These are phyloP conservation scores for Drosophila neocordata DNA, from an alignment of 1,140 invertebrate species.

Conservation along the genomic window DNA sequence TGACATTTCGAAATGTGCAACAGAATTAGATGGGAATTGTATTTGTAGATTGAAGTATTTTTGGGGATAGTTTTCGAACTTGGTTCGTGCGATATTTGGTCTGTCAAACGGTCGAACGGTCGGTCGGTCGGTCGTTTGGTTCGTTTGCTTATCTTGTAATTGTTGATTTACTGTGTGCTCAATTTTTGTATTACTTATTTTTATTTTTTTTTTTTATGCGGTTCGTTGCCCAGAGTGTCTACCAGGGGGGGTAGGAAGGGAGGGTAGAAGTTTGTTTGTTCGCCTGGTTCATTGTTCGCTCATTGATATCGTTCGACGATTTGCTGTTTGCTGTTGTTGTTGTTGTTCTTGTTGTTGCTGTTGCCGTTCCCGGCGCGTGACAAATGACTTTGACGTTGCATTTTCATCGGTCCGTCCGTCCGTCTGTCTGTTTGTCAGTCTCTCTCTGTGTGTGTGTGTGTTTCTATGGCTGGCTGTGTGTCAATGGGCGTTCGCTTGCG, in stretches of 20 bases:
- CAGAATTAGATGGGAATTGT: conserved; percentile 30
- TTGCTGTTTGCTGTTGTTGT: conserved; percentile 33
- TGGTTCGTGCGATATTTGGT: conserved; percentile 1
- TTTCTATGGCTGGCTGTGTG: conserved; percentile 16
- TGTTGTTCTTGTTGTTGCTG: conserved; percentile 40
- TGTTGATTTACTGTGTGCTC: conserved; percentile 79
- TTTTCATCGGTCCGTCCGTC: conserved; percentile 65
- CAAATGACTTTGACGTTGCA: conserved; percentile 80
- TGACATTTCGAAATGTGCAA: conserved; percentile 54
- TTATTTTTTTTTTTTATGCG: conserved; percentile 55
- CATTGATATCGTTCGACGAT: conserved; percentile 56
- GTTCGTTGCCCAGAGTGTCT: conserved; percentile 22
- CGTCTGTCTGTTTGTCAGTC: conserved; percentile 24
- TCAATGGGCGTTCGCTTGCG: conserved; percentile 39
- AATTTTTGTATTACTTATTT: conserved; percentile 48
- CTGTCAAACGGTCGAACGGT: conserved; percentile 11
- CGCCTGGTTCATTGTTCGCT: conserved; percentile 75
- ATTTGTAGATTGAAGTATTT: conserved; percentile 23
- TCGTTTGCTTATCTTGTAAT: conserved; percentile 74
- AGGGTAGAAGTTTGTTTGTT: conserved; percentile 56
- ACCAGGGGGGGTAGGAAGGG: conserved; percentile 10
- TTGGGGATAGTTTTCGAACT: conserved; percentile 10
- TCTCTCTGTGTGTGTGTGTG: not conserved
- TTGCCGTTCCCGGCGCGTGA: conserved; percentile 66
- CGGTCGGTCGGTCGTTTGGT: conserved; percentile 17